Base-by-base conservation (phyloP, 2,113 vertebrate genomes). In the Aptenodytes patagonicus region DNA sequence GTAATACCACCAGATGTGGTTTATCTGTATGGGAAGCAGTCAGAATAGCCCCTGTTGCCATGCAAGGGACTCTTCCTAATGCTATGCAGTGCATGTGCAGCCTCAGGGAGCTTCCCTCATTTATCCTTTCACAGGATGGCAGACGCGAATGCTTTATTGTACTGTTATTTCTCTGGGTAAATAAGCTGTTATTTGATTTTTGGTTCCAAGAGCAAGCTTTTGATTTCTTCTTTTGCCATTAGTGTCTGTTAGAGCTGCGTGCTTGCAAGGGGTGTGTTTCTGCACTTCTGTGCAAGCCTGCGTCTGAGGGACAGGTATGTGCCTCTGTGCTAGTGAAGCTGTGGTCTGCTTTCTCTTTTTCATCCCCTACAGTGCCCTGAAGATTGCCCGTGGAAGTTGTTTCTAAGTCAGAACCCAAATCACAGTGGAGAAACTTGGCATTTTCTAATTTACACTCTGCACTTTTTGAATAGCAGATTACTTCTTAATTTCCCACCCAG, bases 101-200 rank as follows among this genome's bases (percentile, higher is more conserved):
- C 91, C 78, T 52, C 54, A 36, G 81, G 66, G 54, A 90, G 36
- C 70, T 90, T 90, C 69, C 52, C 66, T 80, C 44, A 4, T 32
- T 64, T 46, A 79, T 61, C 28, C 31, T 76, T 87, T 32, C 84
- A 49, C 0, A 2, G 78, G 46, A 44, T 47, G 52, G 47, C 47
- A 60, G 60, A 31, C 0, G 1, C 3, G 3, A 64, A 61, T 65
- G 36, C 40, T 80, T 87, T 82, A 61, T 77, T 66, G 36, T 69
- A 29, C 28, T 69, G 81, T 54, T 96, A 71, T 69, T 96, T 96
- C 62, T 90, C 78, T 69, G 46, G 7, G 70, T 32, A 91, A 95
- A 95, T 11, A 93, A 49, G 32, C 14, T 76, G n/a, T 46, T 96
- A n/a, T n/a, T 91, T 79, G 77, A 57, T 52, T 79, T 94, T 87